Evolutionary conservation across 2,113 vertebrate species (phyloP).

Genomic region (Platysteira castanea): DNA sequence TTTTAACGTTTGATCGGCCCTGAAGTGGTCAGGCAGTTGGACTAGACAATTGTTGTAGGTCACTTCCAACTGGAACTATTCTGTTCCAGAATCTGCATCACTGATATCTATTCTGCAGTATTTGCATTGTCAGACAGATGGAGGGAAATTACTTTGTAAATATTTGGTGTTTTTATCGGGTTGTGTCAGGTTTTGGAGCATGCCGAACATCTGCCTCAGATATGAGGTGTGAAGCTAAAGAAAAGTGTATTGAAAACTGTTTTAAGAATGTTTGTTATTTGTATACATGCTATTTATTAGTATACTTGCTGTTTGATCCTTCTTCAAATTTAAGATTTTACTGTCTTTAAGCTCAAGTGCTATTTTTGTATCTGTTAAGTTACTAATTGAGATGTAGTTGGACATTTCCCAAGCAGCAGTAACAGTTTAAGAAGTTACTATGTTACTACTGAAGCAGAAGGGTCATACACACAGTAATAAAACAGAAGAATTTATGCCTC

Average conservation of each 20-base stretch:
- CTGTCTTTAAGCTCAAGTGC: not conserved
- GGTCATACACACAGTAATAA: not conserved
- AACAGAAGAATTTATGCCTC: not conserved
- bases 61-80: not conserved
- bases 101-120: not conserved
- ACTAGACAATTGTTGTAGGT: not conserved
- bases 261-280: not conserved
- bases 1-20: not conserved
- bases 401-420: not conserved
- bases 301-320: not conserved
- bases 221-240: not conserved
- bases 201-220: not conserved
- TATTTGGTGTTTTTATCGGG: not conserved
- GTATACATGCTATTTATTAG: not conserved
- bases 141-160: not conserved
- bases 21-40: not conserved
- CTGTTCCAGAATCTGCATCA: not conserved
- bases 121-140: not conserved
- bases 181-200: not conserved
- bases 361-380: not conserved
- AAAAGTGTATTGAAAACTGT: not conserved
- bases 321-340: not conserved
- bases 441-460: not conserved
- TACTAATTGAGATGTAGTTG: not conserved
- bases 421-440: not conserved